phyloP scores from a whole-genome alignment of 92 coral and sea anemone genomes.

The Blastomussa wellsi region DNA sequence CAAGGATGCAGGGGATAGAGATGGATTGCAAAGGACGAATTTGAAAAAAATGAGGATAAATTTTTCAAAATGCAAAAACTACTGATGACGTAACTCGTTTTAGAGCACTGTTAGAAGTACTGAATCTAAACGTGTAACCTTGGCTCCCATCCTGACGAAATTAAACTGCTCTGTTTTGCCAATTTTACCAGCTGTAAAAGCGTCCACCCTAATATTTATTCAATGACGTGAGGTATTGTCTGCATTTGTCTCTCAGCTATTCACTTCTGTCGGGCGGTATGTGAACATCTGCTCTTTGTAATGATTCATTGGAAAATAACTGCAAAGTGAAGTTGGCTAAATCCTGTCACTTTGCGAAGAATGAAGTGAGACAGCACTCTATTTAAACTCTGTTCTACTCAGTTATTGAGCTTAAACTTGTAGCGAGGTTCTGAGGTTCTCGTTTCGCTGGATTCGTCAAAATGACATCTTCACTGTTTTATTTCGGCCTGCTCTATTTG shows the following conservation, averaged over 20 bases:
- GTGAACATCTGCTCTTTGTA: conserved; percentile 15
- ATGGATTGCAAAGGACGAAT: too few species aligned
- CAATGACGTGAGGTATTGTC: neutral
- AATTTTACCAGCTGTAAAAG: neutral
- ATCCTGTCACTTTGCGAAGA: neutral
- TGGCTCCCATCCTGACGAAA: neutral
- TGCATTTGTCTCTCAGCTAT: neutral
- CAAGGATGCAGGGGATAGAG: too few species aligned
- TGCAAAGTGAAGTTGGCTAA: conserved; percentile 1
- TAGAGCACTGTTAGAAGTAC: neutral
- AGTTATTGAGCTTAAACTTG: neutral
- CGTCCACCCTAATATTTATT: neutral
- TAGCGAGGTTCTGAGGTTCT: too few species aligned
- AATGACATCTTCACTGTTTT: conserved; percentile 10
- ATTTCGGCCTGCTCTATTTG: neutral
- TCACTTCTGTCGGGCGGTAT: conserved; percentile 3
- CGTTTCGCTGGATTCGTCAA: neutral
- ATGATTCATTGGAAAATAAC: neutral
- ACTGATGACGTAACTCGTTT: too few species aligned
- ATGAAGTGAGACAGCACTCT: neutral
- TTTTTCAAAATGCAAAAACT: too few species aligned
- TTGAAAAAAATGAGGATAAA: too few species aligned
- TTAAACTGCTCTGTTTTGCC: neutral
- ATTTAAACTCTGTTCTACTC: neutral
- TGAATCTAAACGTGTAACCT: neutral